Evolutionary conservation across 1,140 invertebrate genomes (phyloP), one percentile per base, ranked within the genome.

Genomic region (Zaprionus africanus): DNA sequence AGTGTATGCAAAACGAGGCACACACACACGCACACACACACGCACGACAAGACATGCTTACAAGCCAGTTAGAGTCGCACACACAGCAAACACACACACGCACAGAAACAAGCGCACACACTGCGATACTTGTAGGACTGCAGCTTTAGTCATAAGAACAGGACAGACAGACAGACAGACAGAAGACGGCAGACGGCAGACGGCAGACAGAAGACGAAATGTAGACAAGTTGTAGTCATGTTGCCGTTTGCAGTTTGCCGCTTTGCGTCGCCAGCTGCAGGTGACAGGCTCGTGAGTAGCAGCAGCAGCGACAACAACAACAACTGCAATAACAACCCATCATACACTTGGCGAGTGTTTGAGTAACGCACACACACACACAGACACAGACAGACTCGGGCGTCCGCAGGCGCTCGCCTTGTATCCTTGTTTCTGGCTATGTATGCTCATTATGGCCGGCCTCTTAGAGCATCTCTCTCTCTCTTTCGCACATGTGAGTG

Each of bases 171-270:
- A 87, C n/a, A n/a, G n/a, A n/a, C n/a, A 81, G 83, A 83, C 68
- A 43, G 38, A 41, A 57, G 73, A 56, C 46, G 28, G 59, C 15
- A 63, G 67, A 70, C 67, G 66, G 77, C 83, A 83, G 83, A 83
- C 68, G 81, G n/a, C 15, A 63, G 67, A 70, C 67, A 72, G 77
- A 88, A 83, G 83, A 83, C 68, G 81, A 84, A 87, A 87, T 87
- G 84, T 87, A 84, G 84, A 87, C 84, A 87, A 84, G 75, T 81
- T 90, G 85, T 84, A 87, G 85, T 88, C 84, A 81, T 90, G 85
- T 87, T 76, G 78, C 69, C 78, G 73, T 78, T 82, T 67, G 79
- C 83, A 57, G 69, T 66, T 59, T 72, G 74, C 70, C 73, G 72
- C 62, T 57, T 71, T 78, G 68, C 63, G 72, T 59, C 67, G 84